Evolutionary conservation across 2,797 vertebrate genomes (phyloP).

Genomic region (Channa striata): DNA sequence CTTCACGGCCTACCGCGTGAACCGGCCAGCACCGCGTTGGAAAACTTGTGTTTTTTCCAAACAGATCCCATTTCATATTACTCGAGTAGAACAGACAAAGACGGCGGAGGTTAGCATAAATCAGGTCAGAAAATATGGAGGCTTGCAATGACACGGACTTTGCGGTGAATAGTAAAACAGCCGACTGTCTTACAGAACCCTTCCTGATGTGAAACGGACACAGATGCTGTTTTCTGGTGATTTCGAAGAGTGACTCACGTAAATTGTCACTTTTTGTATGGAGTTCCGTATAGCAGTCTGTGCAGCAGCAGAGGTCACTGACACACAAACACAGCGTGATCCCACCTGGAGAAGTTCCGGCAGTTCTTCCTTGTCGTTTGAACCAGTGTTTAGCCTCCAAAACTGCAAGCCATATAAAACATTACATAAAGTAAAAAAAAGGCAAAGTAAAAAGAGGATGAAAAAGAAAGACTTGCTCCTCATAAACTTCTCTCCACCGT

Average conservation of each 20-base stretch:
- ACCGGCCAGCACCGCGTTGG: not conserved
- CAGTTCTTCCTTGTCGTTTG: not conserved
- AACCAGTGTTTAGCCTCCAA: not conserved
- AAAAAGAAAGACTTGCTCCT: not conserved
- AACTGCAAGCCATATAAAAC: too few relatives aligned
- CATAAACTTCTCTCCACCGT: not conserved
- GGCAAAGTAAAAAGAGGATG: not conserved
- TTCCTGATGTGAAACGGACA: accelerated
- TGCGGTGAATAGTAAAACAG: accelerated
- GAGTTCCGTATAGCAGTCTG: not conserved
- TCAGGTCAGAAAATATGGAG: not conserved
- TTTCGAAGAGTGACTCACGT: accelerated
- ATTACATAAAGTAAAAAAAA: not conserved
- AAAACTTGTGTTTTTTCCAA: not conserved
- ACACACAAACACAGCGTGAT: not conserved
- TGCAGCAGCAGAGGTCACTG: constrained; percentile 55
- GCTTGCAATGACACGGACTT: not conserved
- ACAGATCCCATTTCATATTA: not conserved
- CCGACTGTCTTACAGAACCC: not conserved
- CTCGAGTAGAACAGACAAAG: not conserved
- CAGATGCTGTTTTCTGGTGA: accelerated
- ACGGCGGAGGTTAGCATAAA: not conserved
- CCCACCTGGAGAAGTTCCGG: constrained; percentile 30
- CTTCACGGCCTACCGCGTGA: not conserved
- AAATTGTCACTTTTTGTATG: accelerated